Percentiles rank a stretch among this genome's conserved stretches.
phyloP scores from a whole-genome alignment of 2,888 invertebrate genomes.

The Ennomos quercinarius region DNA sequence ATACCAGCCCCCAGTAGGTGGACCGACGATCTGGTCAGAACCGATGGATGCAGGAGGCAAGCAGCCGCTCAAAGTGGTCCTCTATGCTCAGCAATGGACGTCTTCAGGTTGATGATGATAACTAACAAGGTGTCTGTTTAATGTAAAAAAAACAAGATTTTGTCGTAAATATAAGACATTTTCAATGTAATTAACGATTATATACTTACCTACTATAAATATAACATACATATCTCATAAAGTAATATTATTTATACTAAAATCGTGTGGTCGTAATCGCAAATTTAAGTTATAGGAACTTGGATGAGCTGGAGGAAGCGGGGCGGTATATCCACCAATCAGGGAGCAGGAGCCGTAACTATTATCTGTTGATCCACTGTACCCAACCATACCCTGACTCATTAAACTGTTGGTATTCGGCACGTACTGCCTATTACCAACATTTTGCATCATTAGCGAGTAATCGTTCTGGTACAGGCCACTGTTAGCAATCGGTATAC shows the following conservation, averaged over 20 bases:
- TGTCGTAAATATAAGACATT: too few relatives aligned
- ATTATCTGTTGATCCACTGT: conserved; percentile 63
- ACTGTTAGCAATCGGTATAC: conserved; percentile 72
- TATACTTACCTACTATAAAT: too few relatives aligned
- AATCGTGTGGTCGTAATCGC: conserved; percentile 86
- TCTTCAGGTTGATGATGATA: too few relatives aligned
- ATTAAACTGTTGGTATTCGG: conserved; percentile 69
- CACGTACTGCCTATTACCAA: conserved; percentile 73
- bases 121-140: too few relatives aligned
- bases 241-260: conserved; percentile 78
- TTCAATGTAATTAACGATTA: background rate
- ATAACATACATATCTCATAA: conserved; percentile 52
- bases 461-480: conserved; percentile 80
- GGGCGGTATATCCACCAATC: conserved; percentile 72
- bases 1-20: too few relatives aligned
- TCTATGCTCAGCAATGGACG: too few relatives aligned
- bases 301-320: conserved; percentile 73
- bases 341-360: conserved; percentile 74
- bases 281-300: conserved; percentile 81
- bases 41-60: too few relatives aligned
- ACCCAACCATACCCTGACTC: conserved; percentile 68
- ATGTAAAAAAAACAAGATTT: too few relatives aligned
- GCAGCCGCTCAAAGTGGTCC: too few relatives aligned
- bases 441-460: conserved; percentile 76
- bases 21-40: too few relatives aligned